phyloP scores from a whole-genome alignment of 2,888 invertebrate genomes.

The Pollenia amentaria region DNA sequence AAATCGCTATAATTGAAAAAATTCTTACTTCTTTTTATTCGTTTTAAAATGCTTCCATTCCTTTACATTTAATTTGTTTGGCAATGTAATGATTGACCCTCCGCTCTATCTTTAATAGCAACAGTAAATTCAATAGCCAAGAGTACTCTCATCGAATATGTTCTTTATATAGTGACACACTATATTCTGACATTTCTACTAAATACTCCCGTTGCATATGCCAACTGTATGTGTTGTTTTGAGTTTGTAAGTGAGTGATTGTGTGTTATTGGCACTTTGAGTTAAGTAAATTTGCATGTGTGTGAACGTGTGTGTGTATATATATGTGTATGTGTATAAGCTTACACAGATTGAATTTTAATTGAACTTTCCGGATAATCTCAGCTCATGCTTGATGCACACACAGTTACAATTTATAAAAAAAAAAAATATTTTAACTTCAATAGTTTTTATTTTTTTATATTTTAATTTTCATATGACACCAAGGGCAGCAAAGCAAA shows the following conservation, averaged over 20 bases:
- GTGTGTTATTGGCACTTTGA: slow-evolving; percentile 24
- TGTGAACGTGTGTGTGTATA: slow-evolving; percentile 18
- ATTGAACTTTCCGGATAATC: slow-evolving; percentile 77
- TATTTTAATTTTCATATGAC: slow-evolving; percentile 68
- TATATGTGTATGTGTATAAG: slow-evolving; percentile 50
- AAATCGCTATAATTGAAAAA: no score
- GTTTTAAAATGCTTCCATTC: slow-evolving; percentile 18
- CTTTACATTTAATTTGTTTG: slow-evolving; percentile 28
- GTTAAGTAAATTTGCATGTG: slow-evolving; percentile 23
- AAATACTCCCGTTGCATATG: slow-evolving; percentile 46
- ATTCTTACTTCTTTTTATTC: no score
- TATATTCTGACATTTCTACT: slow-evolving; percentile 47
- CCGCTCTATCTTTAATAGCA: slow-evolving; percentile 40
- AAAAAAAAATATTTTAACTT: background rate
- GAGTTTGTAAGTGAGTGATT: background rate
- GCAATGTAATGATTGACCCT: slow-evolving; percentile 63
- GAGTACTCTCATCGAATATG: slow-evolving; percentile 13
- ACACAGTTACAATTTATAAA: slow-evolving; percentile 47
- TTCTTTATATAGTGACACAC: slow-evolving; percentile 48
- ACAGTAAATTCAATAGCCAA: background rate
- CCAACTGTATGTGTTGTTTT: slow-evolving; percentile 2
- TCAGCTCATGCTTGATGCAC: slow-evolving; percentile 73
- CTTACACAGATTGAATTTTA: slow-evolving; percentile 75
- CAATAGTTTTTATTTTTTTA: slow-evolving; percentile 42
- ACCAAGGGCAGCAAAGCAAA: slow-evolving; percentile 69